Evolutionary conservation across 2,113 vertebrate species (phyloP), one percentile per base, ranked within the genome.

Genomic region (Zingel zingel): DNA sequence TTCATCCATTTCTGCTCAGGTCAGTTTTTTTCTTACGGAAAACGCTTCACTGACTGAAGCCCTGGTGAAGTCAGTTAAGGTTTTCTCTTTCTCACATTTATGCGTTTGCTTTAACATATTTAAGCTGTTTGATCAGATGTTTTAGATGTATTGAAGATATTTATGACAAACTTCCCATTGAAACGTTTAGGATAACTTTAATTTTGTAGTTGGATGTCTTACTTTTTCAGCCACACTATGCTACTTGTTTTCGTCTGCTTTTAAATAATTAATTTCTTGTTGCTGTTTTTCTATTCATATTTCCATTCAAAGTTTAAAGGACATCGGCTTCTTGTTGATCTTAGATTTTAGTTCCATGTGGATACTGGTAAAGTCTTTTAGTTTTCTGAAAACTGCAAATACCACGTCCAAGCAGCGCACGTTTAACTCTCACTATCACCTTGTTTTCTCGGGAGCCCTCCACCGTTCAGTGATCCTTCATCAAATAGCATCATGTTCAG

Each of bases 1-100:
- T 84, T 71, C 77, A 63, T 84, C 12, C 74, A 11, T 76, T 84
- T 86, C 79, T 80, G 85, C 82, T 74, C 66, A 77, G 70, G 74
- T 77, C 74, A 64, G 79, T 48, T 48, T 78, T 23, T 78, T 83
- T 47, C 87, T 76, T 76, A 50, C 68, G 61, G 71, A 45, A 67
- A 80, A 85, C 68, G 63, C 45, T 87, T 85, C 4, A 65, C 64
- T 66, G 48, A 62, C 36, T 68, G 27, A 65, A 27, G 67, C 25
- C 67, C 12, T 6, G 12, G n/a, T 21, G 14, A 66, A 77, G 58
- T 50, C 51, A 43, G 2, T 45, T 1, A 2, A 77, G 39, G 30
- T 51, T 58, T 67, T 16, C 6, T 58, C 30, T 48, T 39, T 53
- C 23, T 75, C 47, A 8, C 4, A n/a, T 19, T 62, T 30, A 12